Conservation (phyloP, 2,888 invertebrate species). For the Ormyrus thymus region DNA sequence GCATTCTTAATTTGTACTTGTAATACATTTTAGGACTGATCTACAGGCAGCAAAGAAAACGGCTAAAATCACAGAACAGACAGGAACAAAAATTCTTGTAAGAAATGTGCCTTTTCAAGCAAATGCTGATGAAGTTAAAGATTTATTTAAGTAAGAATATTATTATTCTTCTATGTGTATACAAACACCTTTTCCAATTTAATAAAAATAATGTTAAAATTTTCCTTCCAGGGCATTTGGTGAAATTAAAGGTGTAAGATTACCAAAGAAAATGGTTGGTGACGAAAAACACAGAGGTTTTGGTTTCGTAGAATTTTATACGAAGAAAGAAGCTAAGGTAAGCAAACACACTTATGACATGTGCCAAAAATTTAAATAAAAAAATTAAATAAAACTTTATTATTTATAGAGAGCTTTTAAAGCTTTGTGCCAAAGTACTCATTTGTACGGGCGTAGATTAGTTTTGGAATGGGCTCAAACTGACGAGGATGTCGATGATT, state of each 20-base stretch:
- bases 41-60: constrained; percentile 79
- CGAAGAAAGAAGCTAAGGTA: constrained; percentile 94
- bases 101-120: constrained; percentile 98
- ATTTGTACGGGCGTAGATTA: constrained; percentile 96
- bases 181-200: constrained; percentile 54
- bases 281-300: constrained; percentile 94
- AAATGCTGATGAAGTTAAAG: constrained; percentile 85
- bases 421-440: constrained; percentile 95
- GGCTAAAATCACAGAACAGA: constrained; percentile 79
- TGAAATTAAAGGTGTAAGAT: constrained; percentile 89
- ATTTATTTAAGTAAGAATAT: constrained; percentile 88
- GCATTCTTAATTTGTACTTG: not conserved
- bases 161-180: constrained; percentile 23
- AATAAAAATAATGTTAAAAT: constrained; percentile 14
- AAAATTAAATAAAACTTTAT: not conserved
- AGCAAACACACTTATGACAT: constrained; percentile 6
- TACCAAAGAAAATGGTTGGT: constrained; percentile 92
- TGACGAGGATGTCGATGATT: constrained; percentile 85
- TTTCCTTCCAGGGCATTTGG: constrained; percentile 87
- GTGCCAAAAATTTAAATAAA: not conserved
- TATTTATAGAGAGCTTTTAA: constrained; percentile 90
- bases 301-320: constrained; percentile 95
- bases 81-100: constrained; percentile 92
- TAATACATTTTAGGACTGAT: constrained; percentile 70
- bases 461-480: constrained; percentile 96